Conservation (phyloP, 1,140 invertebrate species). For the Drosophila repleta region DNA sequence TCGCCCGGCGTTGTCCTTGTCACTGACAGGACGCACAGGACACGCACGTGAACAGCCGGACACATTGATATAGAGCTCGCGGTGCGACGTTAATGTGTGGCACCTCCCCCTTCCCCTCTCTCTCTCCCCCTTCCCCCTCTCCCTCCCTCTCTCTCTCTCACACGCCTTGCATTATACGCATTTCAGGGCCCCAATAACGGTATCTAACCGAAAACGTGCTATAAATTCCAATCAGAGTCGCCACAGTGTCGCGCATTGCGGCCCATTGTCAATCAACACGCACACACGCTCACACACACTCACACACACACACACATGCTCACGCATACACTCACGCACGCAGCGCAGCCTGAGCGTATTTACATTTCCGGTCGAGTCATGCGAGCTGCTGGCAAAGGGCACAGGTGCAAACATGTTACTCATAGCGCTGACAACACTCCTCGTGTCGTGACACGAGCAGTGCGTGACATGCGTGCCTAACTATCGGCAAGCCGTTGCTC, state of each 20-base stretch:
- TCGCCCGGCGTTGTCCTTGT: slow-evolving; percentile 39
- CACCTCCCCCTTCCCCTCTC: not conserved
- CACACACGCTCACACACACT: slow-evolving; percentile 16
- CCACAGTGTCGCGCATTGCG: slow-evolving; percentile 20
- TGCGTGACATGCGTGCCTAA: not conserved
- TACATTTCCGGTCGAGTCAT: slow-evolving; percentile 48
- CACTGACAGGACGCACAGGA: slow-evolving; percentile 35
- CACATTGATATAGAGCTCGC: slow-evolving; percentile 59
- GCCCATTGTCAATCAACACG: slow-evolving; percentile 49
- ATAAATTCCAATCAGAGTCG: slow-evolving; percentile 71
- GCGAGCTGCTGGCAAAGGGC: slow-evolving; percentile 28
- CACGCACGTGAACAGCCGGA: slow-evolving; percentile 14
- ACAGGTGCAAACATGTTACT: slow-evolving; percentile 15
- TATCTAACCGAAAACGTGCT: slow-evolving; percentile 58
- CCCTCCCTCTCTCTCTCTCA: not conserved
- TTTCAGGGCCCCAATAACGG: slow-evolving; percentile 34
- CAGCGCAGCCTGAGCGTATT: slow-evolving; percentile 21
- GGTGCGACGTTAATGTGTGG: slow-evolving; percentile 48
- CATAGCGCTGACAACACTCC: not conserved
- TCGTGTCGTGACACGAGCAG: slow-evolving; percentile 6
- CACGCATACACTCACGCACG: slow-evolving; percentile 8
- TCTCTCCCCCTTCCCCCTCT: not conserved
- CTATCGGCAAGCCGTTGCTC: not conserved
- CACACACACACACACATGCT: slow-evolving; percentile 21
- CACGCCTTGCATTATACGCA: slow-evolving; percentile 31